These are phyloP conservation scores for Chiropotes sagulatus DNA, from an alignment of 2,797 vertebrate genomes.

Conservation along the genomic window DNA sequence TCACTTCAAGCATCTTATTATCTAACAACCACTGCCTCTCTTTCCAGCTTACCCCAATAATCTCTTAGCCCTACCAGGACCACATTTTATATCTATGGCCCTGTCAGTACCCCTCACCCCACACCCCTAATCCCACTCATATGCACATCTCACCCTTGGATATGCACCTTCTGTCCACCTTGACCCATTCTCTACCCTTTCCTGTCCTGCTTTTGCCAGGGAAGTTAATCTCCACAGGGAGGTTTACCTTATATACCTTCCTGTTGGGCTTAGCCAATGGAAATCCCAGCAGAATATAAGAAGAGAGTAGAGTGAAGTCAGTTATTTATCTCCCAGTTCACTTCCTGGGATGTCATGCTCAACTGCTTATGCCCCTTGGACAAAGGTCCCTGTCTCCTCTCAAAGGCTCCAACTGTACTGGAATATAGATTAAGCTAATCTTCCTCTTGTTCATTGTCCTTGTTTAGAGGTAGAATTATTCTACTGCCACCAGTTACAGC, in stretches of 20 bases:
- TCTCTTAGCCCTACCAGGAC: not conserved
- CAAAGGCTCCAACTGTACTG: not conserved
- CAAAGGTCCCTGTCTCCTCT: not conserved
- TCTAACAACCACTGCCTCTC: not conserved
- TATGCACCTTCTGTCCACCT: not conserved
- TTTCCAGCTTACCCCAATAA: not conserved
- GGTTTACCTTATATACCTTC: not conserved
- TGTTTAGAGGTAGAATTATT: not conserved
- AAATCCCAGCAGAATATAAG: not conserved
- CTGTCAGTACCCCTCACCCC: not conserved
- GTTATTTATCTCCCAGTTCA: not conserved
- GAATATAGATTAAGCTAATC: not conserved
- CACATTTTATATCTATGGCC: not conserved
- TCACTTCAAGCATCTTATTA: not conserved
- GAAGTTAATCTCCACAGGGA: not conserved
- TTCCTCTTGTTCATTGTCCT: not conserved
- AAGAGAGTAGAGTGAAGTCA: not conserved
- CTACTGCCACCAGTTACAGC: no score
- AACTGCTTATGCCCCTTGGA: not conserved
- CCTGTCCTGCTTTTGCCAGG: not conserved
- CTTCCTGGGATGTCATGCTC: no score
- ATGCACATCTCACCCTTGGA: not conserved
- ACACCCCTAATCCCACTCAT: no score
- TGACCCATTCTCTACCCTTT: not conserved
- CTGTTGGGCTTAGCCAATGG: not conserved